Conservation (phyloP, 2,797 vertebrate species). For the Rhabdomys pumilio region DNA sequence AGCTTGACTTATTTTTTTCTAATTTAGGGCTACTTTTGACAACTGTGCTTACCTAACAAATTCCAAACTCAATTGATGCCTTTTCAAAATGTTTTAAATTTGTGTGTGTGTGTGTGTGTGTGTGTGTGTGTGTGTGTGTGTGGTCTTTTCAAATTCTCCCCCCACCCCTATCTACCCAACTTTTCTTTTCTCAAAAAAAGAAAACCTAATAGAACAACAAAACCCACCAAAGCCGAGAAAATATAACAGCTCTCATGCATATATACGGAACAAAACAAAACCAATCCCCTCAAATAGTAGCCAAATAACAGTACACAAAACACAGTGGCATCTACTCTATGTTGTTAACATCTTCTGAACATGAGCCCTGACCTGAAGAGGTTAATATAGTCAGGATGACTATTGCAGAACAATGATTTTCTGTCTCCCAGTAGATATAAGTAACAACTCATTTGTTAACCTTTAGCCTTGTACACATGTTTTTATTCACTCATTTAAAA, state of each 20-base stretch:
- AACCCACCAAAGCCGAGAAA: not conserved
- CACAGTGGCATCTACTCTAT: not conserved
- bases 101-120: not conserved
- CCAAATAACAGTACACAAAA: not conserved
- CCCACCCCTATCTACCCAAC: not conserved
- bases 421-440: not conserved
- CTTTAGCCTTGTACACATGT: not conserved
- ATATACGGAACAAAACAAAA: not conserved
- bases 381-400: not conserved
- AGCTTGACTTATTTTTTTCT: not conserved
- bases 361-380: no score
- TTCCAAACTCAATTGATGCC: not conserved
- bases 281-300: not conserved
- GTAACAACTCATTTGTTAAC: not conserved
- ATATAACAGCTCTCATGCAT: no score
- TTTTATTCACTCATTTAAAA: not conserved
- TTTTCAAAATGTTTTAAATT: not conserved
- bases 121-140: no score
- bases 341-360: not conserved
- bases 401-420: not conserved
- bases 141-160: not conserved
- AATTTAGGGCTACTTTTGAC: not conserved
- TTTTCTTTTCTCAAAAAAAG: not conserved
- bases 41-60: not conserved
- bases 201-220: not conserved